Evolutionary conservation across 2,888 invertebrate genomes (phyloP), one percentile per base, ranked within the genome.

Genomic region (Zygogramma bicolorata): DNA sequence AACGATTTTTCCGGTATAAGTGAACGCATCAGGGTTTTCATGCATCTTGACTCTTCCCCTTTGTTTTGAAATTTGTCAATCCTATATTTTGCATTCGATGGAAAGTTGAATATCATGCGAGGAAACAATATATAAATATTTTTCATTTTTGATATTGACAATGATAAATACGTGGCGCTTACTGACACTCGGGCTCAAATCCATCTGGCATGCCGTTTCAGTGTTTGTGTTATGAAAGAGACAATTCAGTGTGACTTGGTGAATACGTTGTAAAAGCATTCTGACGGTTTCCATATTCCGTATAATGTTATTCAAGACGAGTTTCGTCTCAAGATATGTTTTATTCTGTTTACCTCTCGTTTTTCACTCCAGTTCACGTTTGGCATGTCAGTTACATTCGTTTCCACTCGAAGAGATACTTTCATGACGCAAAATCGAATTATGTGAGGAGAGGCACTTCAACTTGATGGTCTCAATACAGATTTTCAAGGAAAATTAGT

Each of bases 261-360:
- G 10, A 13, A 29, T 59, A 57, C 20, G 25, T 13, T 15, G 29
- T 59, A 59, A 59, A 59, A 59, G 59, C 59, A 29, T 59, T 31
- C 31, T 29, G 29, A 18, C 29, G 29, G 29, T 29, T 29, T 31
- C 31, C 18, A 10, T 27, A 57, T 57, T 25, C 57, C 20, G 57
- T 8, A 18, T 59, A 59, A 31, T 25, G 31, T 15, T 59, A 59
- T 59, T 59, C 59, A 59, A 59, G 59, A 59, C 27, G 59, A 18
- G 34, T 27, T 58, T 31, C 29, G 18, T 25, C n/a, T 59, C 13
- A 27, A 29, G 59, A 13, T 29, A 59, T 59, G 59, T 59, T 59
- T 59, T 59, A 59, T 59, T 59, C 59, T 59, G 31, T 59, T 59
- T 59, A 58, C 27, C 25, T 58, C 25, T 25, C 22, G 25, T 59